These are phyloP conservation scores for Larimichthys polyactis DNA, from an alignment of 2,113 vertebrate species.

Conservation along the genomic window DNA sequence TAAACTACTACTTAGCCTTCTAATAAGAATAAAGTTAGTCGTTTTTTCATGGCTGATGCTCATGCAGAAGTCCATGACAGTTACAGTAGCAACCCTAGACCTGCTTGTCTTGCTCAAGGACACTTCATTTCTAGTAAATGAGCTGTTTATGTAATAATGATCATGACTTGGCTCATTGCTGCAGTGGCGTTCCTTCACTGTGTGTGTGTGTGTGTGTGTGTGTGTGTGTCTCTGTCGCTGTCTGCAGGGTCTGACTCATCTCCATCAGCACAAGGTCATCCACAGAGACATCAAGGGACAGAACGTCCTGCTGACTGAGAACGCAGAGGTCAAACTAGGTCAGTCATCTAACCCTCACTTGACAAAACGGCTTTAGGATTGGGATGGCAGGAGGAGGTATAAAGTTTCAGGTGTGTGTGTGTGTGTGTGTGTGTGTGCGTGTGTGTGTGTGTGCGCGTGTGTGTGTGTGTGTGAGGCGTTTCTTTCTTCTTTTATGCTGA, in stretches of 20 bases:
- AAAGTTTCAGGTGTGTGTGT: slow-evolving; percentile 29
- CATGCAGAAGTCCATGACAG: slow-evolving; percentile 1
- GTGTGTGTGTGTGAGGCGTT: slow-evolving; percentile 19
- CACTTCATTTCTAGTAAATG: background rate
- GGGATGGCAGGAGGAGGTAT: slow-evolving; percentile 27
- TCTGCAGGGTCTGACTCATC: slow-evolving; percentile 90
- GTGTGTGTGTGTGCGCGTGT: slow-evolving; percentile 2
- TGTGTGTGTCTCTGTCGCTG: slow-evolving; percentile 33
- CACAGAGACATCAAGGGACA: slow-evolving; percentile 96
- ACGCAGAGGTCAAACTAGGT: slow-evolving; percentile 94
- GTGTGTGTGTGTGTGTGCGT: background rate
- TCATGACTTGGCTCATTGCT: slow-evolving; percentile 24
- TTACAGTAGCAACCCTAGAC: background rate
- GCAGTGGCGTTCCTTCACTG: slow-evolving; percentile 32
- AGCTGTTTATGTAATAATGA: slow-evolving; percentile 8
- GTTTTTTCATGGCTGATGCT: background rate
- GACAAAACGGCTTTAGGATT: slow-evolving; percentile 35
- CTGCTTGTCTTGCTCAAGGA: background rate
- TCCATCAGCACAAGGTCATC: slow-evolving; percentile 94
- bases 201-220: background rate
- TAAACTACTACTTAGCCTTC: background rate
- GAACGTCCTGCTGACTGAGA: slow-evolving; percentile 93
- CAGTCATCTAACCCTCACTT: slow-evolving; percentile 58
- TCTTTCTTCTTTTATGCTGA: slow-evolving; percentile 55
- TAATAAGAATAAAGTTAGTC: background rate